Evolutionary conservation across 1,140 invertebrate species (phyloP), one percentile per base, ranked within the genome.

Genomic region (Wasmannia auropunctata): DNA sequence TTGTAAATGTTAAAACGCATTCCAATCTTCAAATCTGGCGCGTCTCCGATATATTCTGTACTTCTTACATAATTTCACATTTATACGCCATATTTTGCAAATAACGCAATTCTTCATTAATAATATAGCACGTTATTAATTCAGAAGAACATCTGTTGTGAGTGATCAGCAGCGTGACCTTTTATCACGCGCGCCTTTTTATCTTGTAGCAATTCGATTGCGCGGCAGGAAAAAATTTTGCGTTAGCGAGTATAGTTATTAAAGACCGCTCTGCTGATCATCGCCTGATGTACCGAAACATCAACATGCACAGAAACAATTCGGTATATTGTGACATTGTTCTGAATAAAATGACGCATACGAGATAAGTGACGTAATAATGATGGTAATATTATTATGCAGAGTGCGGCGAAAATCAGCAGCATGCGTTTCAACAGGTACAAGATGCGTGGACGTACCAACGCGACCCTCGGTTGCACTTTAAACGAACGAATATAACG

Each of bases 1-100:
- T 83, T 83, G 79, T 83, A 83, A 83, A 72, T 83, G 79, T 83
- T 83, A 83, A 83, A 83, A 83, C 79, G 79, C 79, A 83, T 83
- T 46, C 54, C 40, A 67, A 69, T 69, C 51, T 51, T 74, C 25
- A 43, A 72, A 60, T 74, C 43, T 72, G 62, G 67, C 77, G 46
- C 43, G n/a, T 79, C 40, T 80, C 77, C 16, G 63, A 77, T 77
- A 77, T 54, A 80, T 69, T 80, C 76, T 34, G 63, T 54, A 69
- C 31, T 54, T 69, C 25, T 63, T 49, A 62, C 60, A 67, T 79
- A 67, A 67, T 67, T 79, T 79, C 63, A 79, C 31, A 10, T 67
- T 79, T 67, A 67, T 51, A 67, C 43, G 37, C 56, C n/a, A 65
- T 37, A 67, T 65, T 65, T 79, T 43, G 37, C 74, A 62, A 79